Conservation (phyloP, 2,888 invertebrate species). For the Vanessa cardui region DNA sequence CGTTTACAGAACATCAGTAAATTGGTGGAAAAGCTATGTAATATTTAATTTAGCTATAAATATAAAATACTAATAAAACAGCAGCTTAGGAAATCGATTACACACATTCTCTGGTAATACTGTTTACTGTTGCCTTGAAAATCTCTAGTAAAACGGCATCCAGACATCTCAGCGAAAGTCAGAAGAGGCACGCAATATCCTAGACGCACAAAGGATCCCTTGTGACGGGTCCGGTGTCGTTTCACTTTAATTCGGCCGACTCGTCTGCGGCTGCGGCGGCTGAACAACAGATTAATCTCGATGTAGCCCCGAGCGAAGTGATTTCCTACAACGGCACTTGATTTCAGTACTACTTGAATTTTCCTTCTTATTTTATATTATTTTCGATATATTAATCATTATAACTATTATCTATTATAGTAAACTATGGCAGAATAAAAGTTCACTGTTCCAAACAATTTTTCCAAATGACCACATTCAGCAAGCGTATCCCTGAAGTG, state of each 20-base stretch:
- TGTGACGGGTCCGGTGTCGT: constrained; percentile 44
- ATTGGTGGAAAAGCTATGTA: too few relatives aligned
- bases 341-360: constrained; percentile 2
- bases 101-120: too few relatives aligned
- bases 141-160: neutral
- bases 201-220: constrained; percentile 41
- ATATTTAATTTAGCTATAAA: too few relatives aligned
- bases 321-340: constrained; percentile 21
- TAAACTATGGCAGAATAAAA: too few relatives aligned
- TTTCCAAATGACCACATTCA: too few relatives aligned
- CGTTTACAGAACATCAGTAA: too few relatives aligned
- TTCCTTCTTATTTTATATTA: neutral
- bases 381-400: too few relatives aligned
- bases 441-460: too few relatives aligned
- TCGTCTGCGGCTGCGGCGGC: constrained; percentile 37
- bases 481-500: too few relatives aligned
- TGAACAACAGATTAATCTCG: constrained; percentile 52
- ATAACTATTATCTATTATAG: too few relatives aligned
- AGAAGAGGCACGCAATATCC: constrained; percentile 32
- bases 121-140: neutral
- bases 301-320: constrained; percentile 50
- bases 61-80: too few relatives aligned
- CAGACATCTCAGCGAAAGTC: constrained; percentile 13
- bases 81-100: too few relatives aligned
- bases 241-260: constrained; percentile 44